Base-by-base conservation (phyloP, 2,113 vertebrate species). In the Steatornis caripensis region DNA sequence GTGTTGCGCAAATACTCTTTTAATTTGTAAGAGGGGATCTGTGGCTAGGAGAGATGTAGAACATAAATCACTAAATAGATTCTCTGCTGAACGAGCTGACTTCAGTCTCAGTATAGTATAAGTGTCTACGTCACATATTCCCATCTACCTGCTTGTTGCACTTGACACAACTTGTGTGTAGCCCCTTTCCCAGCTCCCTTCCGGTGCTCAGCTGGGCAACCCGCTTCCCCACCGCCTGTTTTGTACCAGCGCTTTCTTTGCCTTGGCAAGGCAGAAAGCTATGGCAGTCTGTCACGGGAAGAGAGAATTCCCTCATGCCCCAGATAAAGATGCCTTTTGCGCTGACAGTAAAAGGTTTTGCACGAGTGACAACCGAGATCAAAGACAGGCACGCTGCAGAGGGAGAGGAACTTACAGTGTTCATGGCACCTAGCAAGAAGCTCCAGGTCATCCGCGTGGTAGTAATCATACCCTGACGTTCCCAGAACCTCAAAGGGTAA, bases 401-500 rank as follows among this genome's bases (percentile, higher is more conserved):
- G 18, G 70, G 55, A 93, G 81, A 90, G 70, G 21, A 82, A 98
- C 98, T 98, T 95, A 99, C 98, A 95, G 95, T 99, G 99, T 96
- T 99, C 98, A 91, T 99, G 99, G 98, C 99, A 99, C 96, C 99
- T 98, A 64, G 98, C 98, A 90, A 99, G 98, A 34, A 98, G 98
- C 97, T 99, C 99, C 96, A 99, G 97, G 97, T 99, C 98, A 78
- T 99, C 98, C 70, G 99, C 99, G 27, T 99, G 99, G 97, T 99
- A 99, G 97, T 99, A 99, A 98, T 99, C 99, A 70, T 99, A 99
- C 24, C 99, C 98, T 57, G 98, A 99, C 0, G 98, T 99, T 86
- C 99, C 99, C 86, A 99, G 98, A 89, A 99, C 99, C 96, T 99
- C 98, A 72, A 99, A 99, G n/a, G 98, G 99, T 95, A 99, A 98